Percentiles rank a stretch among this genome's conserved stretches.
Conservation (phyloP, 2,888 invertebrate genomes). For the Chrysomela aeneicollis region DNA sequence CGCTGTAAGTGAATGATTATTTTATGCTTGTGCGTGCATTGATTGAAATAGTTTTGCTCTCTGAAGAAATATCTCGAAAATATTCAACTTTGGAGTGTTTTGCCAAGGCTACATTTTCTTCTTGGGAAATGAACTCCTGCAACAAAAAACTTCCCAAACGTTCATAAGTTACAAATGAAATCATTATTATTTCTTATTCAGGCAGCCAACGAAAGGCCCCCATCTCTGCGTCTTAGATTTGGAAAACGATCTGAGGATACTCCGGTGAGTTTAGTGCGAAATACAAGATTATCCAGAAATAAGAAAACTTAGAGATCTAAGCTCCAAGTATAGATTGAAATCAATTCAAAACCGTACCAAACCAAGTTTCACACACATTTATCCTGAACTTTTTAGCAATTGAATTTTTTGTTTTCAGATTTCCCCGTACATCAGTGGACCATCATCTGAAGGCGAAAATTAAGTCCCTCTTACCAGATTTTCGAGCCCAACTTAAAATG, state of each 20-base stretch:
- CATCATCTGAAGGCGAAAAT: conserved; percentile 32
- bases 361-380: background rate
- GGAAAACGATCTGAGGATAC: conserved; percentile 39
- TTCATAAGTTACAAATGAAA: too few species aligned
- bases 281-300: background rate
- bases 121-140: too few species aligned
- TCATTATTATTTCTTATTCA: too few species aligned
- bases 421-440: conserved; percentile 29
- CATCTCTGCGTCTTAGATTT: conserved; percentile 40
- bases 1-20: conserved; percentile 20
- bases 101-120: too few species aligned
- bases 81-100: too few species aligned
- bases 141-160: too few species aligned
- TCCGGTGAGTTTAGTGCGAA: conserved; percentile 25
- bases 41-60: too few species aligned
- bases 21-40: too few species aligned
- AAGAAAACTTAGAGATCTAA: too few species aligned
- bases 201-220: conserved; percentile 35
- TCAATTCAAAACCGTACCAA: too few species aligned
- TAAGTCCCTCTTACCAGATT: conserved; percentile 23
- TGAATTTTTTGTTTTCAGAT: conserved; percentile 22
- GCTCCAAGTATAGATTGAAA: too few species aligned
- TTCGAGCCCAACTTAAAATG: conserved; percentile 14
- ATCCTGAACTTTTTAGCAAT: background rate
- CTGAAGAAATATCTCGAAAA: too few species aligned